Base-by-base conservation (phyloP, 2,888 invertebrate genomes). In the Erebia aethiops region DNA sequence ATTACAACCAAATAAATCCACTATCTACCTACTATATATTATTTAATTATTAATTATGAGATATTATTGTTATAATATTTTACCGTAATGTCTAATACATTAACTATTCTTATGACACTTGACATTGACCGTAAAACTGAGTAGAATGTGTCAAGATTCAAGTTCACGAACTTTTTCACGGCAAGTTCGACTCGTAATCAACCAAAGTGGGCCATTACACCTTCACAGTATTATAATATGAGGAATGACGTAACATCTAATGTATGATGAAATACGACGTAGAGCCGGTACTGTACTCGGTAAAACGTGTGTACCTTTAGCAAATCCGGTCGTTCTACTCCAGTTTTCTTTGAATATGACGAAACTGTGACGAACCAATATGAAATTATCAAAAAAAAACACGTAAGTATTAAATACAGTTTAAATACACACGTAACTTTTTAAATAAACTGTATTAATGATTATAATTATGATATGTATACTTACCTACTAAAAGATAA, bases 121-220 rank as follows among this genome's bases (percentile, higher is more conserved):
- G 26, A 49, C 62, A 62, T 63, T 51, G 63, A 51, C 63, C 51
- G 26, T 61, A 61, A 61, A 46, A 61, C 18, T 18, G 14, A 61
- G 13, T 16, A 43, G 61, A 43, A 46, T 61, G 21, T 35, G 63
- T 51, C 51, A 51, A 35, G 51, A 51, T 18, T 61, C 61, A 61
- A 61, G 61, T 43, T 61, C 61, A 61, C 18, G 43, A 61, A 61
- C 60, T 2, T 35, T 58, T 58, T 41, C 10, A 60, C 41, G 16
- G n/a, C 60, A 60, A 41, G 35, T 41, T 41, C 41, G 11, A 41
- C 41, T 8, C 14, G 16, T 61, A 35, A 11, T 11, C n/a, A 1
- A 43, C 43, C 4, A 43, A 43, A 43, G 43, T 61, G 43, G 16
- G 18, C 43, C 18, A 43, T 18, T 46, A 43, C 10, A 43, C 43